phyloP scores from a whole-genome alignment of 1,140 invertebrate species.

The Wiebesia pumilae region DNA sequence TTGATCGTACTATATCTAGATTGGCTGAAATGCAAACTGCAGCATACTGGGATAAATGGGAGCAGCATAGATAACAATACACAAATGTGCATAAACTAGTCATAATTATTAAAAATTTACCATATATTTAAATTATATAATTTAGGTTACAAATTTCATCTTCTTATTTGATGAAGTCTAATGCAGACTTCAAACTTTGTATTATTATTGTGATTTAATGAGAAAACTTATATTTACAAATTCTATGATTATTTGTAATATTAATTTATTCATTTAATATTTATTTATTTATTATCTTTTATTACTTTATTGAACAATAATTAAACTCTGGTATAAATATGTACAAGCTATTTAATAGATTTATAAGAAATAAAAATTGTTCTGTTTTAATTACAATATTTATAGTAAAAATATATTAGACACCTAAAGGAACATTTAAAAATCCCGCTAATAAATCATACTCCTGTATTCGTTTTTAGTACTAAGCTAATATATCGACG shows the following conservation, averaged over 20 bases:
- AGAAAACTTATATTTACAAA: conserved; percentile 34
- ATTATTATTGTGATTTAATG: conserved; percentile 39
- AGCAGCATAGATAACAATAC: conserved; percentile 74
- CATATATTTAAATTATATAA: neutral
- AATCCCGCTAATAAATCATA: neutral
- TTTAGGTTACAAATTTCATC: conserved; percentile 19
- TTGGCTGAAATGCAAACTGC: conserved; percentile 96
- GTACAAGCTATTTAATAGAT: conserved; percentile 12
- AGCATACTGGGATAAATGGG: conserved; percentile 92
- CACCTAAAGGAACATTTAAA: neutral
- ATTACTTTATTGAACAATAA: neutral
- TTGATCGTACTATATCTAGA: conserved; percentile 93
- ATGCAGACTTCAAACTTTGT: conserved; percentile 21
- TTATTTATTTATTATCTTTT: conserved; percentile 50
- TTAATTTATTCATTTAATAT: conserved; percentile 12
- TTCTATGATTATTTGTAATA: conserved; percentile 8
- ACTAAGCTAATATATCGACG: too few relatives aligned
- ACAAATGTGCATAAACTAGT: conserved; percentile 44
- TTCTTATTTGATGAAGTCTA: neutral
- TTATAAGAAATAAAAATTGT: conserved; percentile 33
- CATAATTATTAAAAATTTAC: conserved; percentile 17
- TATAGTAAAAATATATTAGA: neutral
- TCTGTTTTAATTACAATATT: conserved; percentile 21
- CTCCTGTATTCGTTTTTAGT: neutral
- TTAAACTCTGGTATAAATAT: conserved; percentile 32